Conservation (phyloP, 2,797 vertebrate genomes). For the Spondyliosoma cantharus region DNA sequence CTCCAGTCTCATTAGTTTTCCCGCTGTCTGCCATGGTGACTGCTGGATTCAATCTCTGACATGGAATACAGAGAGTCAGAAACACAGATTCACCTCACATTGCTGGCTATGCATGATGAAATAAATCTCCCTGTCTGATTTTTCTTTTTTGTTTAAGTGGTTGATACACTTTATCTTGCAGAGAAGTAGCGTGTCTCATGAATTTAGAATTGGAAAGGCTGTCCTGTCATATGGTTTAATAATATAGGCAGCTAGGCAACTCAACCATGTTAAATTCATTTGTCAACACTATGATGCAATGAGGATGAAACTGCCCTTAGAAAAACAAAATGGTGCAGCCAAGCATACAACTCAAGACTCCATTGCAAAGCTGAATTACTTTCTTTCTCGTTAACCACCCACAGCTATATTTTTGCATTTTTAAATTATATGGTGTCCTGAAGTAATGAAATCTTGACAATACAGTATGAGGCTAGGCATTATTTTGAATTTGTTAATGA, state of each 20-base stretch:
- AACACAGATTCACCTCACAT: slow-evolving; percentile 54
- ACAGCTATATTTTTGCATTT: slow-evolving; percentile 1
- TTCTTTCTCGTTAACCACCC: slow-evolving; percentile 6
- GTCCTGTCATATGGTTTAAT: slow-evolving; percentile 55
- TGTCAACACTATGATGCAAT: slow-evolving; percentile 76
- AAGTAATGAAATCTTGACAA: background rate
- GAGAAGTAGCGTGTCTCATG: slow-evolving; percentile 8
- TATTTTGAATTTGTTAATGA: background rate
- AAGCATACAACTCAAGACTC: slow-evolving; percentile 36
- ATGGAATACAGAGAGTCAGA: slow-evolving; percentile 54
- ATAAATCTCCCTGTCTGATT: slow-evolving; percentile 44
- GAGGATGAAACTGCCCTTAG: slow-evolving; percentile 59
- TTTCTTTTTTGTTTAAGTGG: slow-evolving; percentile 45
- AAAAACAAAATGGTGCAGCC: slow-evolving; percentile 44
- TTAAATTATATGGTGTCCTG: background rate
- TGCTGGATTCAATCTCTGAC: slow-evolving; percentile 70
- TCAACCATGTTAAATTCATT: slow-evolving; percentile 65
- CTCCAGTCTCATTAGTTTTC: slow-evolving; percentile 68
- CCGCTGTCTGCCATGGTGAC: slow-evolving; percentile 79
- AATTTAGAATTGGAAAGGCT: slow-evolving; percentile 36
- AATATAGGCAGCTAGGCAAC: slow-evolving; percentile 43
- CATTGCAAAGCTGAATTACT: slow-evolving; percentile 25
- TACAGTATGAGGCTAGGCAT: background rate
- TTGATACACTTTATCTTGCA: slow-evolving; percentile 46
- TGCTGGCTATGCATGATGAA: slow-evolving; percentile 58